Conservation (phyloP, 2,113 vertebrate genomes). For the Tamias sibiricus region DNA sequence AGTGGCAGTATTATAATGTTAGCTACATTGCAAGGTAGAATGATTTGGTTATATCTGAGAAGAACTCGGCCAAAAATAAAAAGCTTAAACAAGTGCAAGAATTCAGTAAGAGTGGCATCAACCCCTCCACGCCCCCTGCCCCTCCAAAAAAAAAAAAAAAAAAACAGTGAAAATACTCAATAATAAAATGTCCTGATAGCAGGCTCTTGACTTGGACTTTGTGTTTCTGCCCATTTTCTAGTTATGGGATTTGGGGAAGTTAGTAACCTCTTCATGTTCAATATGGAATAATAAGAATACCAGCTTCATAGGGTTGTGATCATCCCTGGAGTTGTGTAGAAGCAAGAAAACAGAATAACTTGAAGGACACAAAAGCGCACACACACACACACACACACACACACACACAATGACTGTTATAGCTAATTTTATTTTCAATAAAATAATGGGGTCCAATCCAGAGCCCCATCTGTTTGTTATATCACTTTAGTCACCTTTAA, state of each 20-base stretch:
- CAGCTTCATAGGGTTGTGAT: not conserved
- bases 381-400: not conserved
- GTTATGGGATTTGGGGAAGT: not conserved
- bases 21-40: not conserved
- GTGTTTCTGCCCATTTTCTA: not conserved
- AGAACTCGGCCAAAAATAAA: not conserved
- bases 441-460: too few relatives aligned
- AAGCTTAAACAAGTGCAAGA: not conserved
- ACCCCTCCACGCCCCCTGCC: too few relatives aligned
- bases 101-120: not conserved
- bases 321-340: not conserved
- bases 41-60: not conserved
- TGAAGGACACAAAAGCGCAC: not conserved
- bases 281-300: not conserved
- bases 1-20: not conserved
- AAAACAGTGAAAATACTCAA: not conserved
- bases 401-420: too few relatives aligned
- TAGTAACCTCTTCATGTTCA: not conserved
- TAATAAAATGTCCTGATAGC: not conserved
- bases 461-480: too few relatives aligned
- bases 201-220: not conserved
- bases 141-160: too few relatives aligned
- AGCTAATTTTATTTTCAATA: too few relatives aligned
- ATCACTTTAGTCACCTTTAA: too few relatives aligned
- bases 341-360: not conserved